Conservation (phyloP, 2,113 vertebrate genomes). For the Pelvicachromis taeniatus region DNA sequence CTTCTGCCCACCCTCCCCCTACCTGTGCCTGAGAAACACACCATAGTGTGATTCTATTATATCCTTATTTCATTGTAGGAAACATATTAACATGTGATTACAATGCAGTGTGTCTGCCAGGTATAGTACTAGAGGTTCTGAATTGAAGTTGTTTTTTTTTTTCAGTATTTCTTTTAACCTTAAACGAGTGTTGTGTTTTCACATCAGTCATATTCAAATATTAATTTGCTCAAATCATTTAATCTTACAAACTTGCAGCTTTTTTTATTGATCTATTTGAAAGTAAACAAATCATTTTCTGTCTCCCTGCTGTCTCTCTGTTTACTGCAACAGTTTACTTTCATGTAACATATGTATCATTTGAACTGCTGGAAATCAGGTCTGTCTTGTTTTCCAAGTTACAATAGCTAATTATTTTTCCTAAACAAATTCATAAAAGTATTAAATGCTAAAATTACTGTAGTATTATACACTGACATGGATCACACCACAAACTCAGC, state of each 20-base stretch:
- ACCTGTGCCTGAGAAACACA: neutral
- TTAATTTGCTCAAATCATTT: neutral
- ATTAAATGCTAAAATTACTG: neutral
- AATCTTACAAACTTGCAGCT: fast-evolving
- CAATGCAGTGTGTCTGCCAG: neutral
- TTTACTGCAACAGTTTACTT: neutral
- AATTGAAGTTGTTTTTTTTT: neutral
- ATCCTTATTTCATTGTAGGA: neutral
- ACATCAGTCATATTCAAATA: neutral
- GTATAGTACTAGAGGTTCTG: neutral
- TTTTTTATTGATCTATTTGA: neutral
- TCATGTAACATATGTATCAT: neutral
- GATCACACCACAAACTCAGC: neutral
- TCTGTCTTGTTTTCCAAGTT: neutral
- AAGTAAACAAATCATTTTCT: neutral
- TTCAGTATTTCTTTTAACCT: neutral
- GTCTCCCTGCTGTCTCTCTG: neutral
- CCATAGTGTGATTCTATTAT: neutral
- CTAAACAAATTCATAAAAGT: neutral
- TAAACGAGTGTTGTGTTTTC: too few relatives aligned
- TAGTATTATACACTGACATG: neutral
- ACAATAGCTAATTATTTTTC: neutral
- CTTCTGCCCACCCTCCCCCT: neutral
- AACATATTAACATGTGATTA: neutral
- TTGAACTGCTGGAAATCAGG: conserved; percentile 1